Conservation (phyloP, 2,113 vertebrate genomes). For the Megaceryle maxima region DNA sequence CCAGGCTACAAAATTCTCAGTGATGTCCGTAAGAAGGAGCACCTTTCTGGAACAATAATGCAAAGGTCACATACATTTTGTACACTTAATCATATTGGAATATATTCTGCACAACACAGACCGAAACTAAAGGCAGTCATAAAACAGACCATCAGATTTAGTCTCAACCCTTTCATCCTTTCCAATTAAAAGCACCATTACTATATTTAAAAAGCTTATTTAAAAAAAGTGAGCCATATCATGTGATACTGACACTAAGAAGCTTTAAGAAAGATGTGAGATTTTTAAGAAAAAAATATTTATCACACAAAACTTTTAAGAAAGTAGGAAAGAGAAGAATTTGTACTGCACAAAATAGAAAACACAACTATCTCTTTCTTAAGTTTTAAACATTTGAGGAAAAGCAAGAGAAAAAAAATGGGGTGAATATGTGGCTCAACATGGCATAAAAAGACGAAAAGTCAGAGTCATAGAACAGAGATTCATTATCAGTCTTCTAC, state of each 20-base stretch:
- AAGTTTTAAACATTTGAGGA: neutral
- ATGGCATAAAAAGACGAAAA: neutral
- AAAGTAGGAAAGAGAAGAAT: neutral
- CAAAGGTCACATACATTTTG: neutral
- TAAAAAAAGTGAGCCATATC: neutral
- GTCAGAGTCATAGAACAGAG: neutral
- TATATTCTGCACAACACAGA: neutral
- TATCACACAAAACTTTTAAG: neutral
- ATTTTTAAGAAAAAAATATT: neutral
- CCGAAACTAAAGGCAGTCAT: neutral
- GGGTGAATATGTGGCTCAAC: neutral
- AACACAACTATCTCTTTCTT: neutral
- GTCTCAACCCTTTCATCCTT: neutral
- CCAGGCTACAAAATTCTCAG: neutral
- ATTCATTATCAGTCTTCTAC: neutral
- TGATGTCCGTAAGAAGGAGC: rapidly evolving
- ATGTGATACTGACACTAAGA: neutral
- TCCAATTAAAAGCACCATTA: neutral
- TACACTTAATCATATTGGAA: neutral
- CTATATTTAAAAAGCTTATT: neutral
- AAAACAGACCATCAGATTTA: neutral
- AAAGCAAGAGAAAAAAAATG: neutral
- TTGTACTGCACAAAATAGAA: neutral
- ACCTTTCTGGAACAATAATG: neutral
- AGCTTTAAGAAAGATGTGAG: neutral